These are phyloP conservation scores for Drosophila mayaguana DNA, from an alignment of 2,888 invertebrate species.

Conservation along the genomic window DNA sequence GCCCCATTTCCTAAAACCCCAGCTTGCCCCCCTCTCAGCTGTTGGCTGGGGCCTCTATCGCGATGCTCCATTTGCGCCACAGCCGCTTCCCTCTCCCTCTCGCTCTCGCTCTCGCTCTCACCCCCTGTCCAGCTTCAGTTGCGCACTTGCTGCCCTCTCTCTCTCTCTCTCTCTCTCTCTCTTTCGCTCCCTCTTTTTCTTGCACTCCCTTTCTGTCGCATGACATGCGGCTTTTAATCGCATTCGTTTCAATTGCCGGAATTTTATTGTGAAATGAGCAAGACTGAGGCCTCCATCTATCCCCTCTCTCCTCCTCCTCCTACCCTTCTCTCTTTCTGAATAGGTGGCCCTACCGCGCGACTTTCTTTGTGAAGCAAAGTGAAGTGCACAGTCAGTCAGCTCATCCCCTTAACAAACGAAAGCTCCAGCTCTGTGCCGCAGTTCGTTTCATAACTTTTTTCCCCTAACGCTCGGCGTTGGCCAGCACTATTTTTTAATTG, in stretches of 20 bases:
- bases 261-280: slow-evolving; percentile 77
- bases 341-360: slow-evolving; percentile 7
- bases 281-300: slow-evolving; percentile 34
- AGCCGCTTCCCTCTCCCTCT: background rate
- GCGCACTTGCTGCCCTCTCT: slow-evolving; percentile 29
- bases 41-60: slow-evolving; percentile 52
- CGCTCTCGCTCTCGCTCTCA: background rate
- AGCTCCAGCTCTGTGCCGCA: slow-evolving; percentile 14
- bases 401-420: background rate
- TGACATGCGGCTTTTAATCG: slow-evolving; percentile 79
- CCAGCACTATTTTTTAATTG: slow-evolving; percentile 25
- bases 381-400: slow-evolving; percentile 31
- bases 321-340: background rate
- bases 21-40: slow-evolving; percentile 18
- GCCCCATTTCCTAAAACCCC: slow-evolving; percentile 22
- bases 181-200: background rate
- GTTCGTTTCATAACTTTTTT: slow-evolving; percentile 49
- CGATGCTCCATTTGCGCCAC: slow-evolving; percentile 73
- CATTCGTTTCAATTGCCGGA: slow-evolving; percentile 81
- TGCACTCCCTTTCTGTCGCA: slow-evolving; percentile 29
- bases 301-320: background rate
- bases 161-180: slow-evolving; percentile 1
- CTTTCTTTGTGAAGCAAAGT: slow-evolving; percentile 57
- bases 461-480: slow-evolving; percentile 14
- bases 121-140: slow-evolving; percentile 18